Conservation (phyloP, 37 sponge, comb jelly and placozoan genomes). For the Diacarnus erythraeanus region DNA sequence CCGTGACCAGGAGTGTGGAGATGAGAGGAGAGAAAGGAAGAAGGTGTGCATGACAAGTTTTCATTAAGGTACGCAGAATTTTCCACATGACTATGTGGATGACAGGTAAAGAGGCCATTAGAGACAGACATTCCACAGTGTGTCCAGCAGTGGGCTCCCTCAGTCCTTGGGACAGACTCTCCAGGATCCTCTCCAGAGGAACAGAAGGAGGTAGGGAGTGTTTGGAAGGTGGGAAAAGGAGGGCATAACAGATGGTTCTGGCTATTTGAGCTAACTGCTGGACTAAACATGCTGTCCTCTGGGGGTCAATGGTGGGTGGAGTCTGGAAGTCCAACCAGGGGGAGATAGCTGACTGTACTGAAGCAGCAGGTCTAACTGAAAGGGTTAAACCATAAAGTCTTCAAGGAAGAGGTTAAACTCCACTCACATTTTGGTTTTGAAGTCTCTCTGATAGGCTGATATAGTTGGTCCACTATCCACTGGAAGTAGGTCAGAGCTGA, state of each 20-base stretch:
- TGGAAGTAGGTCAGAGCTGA: not conserved
- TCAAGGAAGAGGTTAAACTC: not conserved
- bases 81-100: slow-evolving; percentile 17
- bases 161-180: slow-evolving; percentile 14
- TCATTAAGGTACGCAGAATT: slow-evolving; percentile 11
- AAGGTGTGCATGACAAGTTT: slow-evolving; percentile 13
- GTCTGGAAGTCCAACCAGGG: not conserved
- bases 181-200: slow-evolving; percentile 21
- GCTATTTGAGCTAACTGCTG: slow-evolving; percentile 1
- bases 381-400: not conserved
- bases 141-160: not conserved
- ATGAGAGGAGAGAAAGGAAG: slow-evolving; percentile 31
- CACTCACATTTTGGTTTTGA: not conserved
- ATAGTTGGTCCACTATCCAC: not conserved
- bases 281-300: slow-evolving; percentile 6
- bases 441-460: not conserved
- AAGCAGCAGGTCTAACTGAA: too few species aligned
- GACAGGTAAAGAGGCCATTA: slow-evolving; percentile 11
- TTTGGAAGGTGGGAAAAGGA: slow-evolving; percentile 6
- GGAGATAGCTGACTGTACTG: not conserved
- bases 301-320: slow-evolving; percentile 27
- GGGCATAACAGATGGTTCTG: slow-evolving; percentile 8
- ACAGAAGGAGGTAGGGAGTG: not conserved
- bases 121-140: slow-evolving; percentile 4
- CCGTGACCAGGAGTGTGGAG: not conserved